Evolutionary conservation across 1,140 invertebrate species (phyloP).

Genomic region (Aphidius ervi): DNA sequence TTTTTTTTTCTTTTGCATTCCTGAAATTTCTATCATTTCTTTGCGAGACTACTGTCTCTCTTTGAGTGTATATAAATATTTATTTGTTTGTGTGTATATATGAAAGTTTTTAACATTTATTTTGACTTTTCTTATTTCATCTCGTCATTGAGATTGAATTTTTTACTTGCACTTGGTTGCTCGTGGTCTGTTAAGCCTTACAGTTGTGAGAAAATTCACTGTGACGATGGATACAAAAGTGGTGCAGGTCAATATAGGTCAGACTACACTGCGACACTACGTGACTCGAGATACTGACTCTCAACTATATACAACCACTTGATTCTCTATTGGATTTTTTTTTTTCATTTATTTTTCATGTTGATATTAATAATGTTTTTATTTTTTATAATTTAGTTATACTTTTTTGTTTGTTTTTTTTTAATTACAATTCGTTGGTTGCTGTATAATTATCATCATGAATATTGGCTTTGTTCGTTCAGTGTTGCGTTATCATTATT

Average conservation of each 20-base stretch:
- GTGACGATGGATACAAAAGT: slow-evolving; percentile 28
- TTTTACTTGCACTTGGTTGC: background rate
- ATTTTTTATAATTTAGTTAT: no score
- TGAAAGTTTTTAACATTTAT: background rate
- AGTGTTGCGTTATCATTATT: no score
- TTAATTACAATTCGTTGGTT: no score
- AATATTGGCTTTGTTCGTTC: no score
- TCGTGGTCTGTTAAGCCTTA: background rate
- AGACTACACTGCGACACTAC: slow-evolving; percentile 44
- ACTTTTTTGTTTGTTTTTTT: no score
- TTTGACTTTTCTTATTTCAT: background rate
- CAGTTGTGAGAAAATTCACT: slow-evolving; percentile 1
- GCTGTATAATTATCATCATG: no score
- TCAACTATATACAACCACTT: slow-evolving; percentile 10
- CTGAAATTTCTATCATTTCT: background rate
- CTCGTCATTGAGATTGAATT: background rate
- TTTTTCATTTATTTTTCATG: background rate
- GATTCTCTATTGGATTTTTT: slow-evolving; percentile 14
- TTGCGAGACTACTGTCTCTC: background rate
- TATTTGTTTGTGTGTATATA: background rate
- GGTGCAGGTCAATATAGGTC: slow-evolving; percentile 40
- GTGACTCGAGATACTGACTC: slow-evolving; percentile 33
- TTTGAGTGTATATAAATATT: background rate
- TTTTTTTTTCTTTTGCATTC: no score
- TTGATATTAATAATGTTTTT: background rate